Evolutionary conservation across 1,140 invertebrate genomes (phyloP).

Genomic region (Chionoecetes opilio): DNA sequence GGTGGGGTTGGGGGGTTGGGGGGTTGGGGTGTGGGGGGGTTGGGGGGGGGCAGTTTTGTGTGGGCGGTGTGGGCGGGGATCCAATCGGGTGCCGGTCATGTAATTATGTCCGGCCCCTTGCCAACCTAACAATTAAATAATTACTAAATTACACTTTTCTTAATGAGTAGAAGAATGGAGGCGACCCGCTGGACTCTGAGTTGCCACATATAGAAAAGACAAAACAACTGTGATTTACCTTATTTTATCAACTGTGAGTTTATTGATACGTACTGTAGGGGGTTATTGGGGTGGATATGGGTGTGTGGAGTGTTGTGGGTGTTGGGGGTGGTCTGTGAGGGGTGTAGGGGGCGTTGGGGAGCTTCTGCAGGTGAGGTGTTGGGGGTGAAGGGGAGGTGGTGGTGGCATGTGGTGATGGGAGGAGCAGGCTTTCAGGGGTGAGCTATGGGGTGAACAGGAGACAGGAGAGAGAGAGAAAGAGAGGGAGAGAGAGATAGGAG

Average conservation of each 20-base stretch:
- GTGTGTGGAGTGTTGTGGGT: background rate
- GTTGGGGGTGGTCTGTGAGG: too few relatives aligned
- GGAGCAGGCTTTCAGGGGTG: background rate
- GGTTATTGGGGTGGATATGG: background rate
- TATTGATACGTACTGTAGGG: background rate
- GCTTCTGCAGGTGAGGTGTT: too few relatives aligned
- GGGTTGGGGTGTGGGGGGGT: too few relatives aligned
- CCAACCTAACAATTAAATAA: conserved; percentile 76
- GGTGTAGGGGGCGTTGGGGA: too few relatives aligned
- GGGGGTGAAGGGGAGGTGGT: background rate
- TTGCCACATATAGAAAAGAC: too few relatives aligned
- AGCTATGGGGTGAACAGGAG: background rate
- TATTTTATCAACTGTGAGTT: too few relatives aligned
- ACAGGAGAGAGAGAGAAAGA: conserved; percentile 39
- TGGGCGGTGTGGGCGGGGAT: conserved; percentile 56
- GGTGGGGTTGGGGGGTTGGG: background rate
- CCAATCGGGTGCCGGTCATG: conserved; percentile 69
- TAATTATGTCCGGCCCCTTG: conserved; percentile 74
- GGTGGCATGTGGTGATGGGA: too few relatives aligned
- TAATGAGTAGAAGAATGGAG: conserved; percentile 74
- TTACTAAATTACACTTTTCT: conserved; percentile 77
- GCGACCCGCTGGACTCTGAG: background rate
- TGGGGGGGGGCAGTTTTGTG: too few relatives aligned
- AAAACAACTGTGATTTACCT: too few relatives aligned
- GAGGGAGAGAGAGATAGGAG: conserved; percentile 52